phyloP scores from a whole-genome alignment of 2,888 invertebrate species.

The Pimpla rufipes region DNA sequence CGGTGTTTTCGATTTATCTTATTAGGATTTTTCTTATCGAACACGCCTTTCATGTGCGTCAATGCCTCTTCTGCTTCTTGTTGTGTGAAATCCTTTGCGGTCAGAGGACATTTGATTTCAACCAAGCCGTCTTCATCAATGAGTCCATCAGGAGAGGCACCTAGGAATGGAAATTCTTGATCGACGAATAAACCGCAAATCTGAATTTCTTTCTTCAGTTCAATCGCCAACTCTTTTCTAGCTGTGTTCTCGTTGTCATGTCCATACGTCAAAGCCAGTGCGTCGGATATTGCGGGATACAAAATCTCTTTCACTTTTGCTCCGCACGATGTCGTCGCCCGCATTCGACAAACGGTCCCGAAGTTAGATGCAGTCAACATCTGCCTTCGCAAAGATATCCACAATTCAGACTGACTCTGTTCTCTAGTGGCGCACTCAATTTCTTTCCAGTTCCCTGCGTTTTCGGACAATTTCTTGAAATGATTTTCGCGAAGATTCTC shows the following conservation, averaged over 20 bases:
- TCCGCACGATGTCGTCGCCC: constrained; percentile 53
- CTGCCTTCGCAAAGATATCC: constrained; percentile 57
- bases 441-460: too few species aligned
- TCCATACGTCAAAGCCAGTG: constrained; percentile 57
- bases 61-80: not conserved
- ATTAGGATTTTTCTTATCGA: constrained; percentile 27
- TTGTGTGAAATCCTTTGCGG: constrained; percentile 9
- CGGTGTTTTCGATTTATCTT: constrained; percentile 60
- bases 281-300: constrained; percentile 28
- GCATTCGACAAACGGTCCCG: constrained; percentile 53
- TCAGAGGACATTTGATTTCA: constrained; percentile 67
- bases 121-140: constrained; percentile 65
- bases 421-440: constrained; percentile 62
- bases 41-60: constrained; percentile 21
- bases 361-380: constrained; percentile 71
- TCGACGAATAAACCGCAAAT: constrained; percentile 68
- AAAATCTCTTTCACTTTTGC: constrained; percentile 57
- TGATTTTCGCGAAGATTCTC: constrained; percentile 31
- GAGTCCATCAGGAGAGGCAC: constrained; percentile 66
- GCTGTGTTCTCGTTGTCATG: constrained; percentile 64
- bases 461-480: too few species aligned
- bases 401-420: constrained; percentile 55
- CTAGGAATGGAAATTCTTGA: constrained; percentile 56
- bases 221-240: constrained; percentile 29
- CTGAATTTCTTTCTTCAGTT: constrained; percentile 39